Base-by-base conservation (phyloP, 2,113 vertebrate species). In the Synchiropus splendidus region DNA sequence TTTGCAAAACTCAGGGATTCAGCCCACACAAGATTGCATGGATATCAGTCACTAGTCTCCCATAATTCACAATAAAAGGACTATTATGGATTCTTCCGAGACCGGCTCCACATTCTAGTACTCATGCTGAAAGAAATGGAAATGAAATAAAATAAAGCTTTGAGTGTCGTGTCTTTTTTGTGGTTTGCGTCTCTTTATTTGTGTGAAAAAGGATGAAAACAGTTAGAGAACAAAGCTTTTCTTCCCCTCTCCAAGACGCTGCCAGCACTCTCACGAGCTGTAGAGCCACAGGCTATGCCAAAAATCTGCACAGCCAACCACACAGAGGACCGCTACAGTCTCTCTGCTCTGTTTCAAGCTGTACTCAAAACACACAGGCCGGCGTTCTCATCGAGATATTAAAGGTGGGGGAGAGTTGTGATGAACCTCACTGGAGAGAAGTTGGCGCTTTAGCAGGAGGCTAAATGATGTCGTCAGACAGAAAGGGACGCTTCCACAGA, bases 121-220 rank as follows among this genome's bases (percentile, higher is more conserved):
- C 77, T 55, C 80, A 54, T n/a, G 65, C 11, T 39, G 32, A 16
- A 32, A 31, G 10, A 44, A 65, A 60, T 32, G 18, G 56, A 75
- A 83, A 8, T 5, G 8, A 8, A 71, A 55, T 45, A 59, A 75
- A 83, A 8, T 5, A 27, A 8, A 71, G 57, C 46, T 70, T 74
- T 71, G 68, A 45, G 64, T 77, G 65, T 67, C 67, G n/a, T n/a
- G n/a, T n/a, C n/a, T n/a, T n/a, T n/a, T 79, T 83, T 75, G 66
- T 53, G 40, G 61, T 64, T 66, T 68, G 51, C 61, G 37, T 33
- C 36, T 48, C 36, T 59, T 55, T 57, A 56, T 59, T 58, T 51
- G 61, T 57, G 32, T 55, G 55, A 27, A 27, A 27, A 58, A 36
- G 52, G 48, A 74, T 58, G 21, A 48, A 55, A 48, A 36, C 14